A percentile compares a stretch with the other conserved stretches of the same genome.
Evolutionary conservation across 2,113 vertebrate genomes (phyloP).

Genomic region (Nyctibius bracteatus): DNA sequence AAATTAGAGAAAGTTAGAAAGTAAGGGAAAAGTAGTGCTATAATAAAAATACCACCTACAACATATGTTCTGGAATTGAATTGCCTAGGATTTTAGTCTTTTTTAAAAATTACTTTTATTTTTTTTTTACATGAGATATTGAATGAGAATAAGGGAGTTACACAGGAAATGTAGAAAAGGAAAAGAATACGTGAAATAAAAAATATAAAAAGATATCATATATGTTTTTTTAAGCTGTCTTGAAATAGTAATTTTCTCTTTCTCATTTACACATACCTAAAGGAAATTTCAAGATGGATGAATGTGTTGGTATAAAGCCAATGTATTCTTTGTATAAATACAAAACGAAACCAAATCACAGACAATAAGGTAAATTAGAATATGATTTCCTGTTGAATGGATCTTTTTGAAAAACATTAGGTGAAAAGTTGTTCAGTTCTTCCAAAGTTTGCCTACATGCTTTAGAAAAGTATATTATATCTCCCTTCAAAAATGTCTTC

Average conservation of each 20-base stretch:
- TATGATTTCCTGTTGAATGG: background rate
- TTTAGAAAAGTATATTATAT: background rate
- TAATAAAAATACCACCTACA: background rate
- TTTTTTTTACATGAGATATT: background rate
- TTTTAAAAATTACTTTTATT: background rate
- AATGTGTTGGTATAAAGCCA: background rate
- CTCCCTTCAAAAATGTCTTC: background rate
- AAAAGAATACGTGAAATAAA: background rate
- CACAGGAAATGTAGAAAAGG: background rate
- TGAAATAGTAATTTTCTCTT: background rate
- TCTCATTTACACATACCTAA: background rate
- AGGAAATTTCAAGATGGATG: background rate
- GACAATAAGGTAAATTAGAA: background rate
- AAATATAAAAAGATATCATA: background rate
- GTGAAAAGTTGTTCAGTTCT: background rate
- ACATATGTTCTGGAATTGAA: background rate
- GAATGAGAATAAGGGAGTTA: background rate
- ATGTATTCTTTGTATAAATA: background rate
- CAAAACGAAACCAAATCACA: background rate
- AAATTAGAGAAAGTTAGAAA: background rate
- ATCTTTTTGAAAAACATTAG: background rate
- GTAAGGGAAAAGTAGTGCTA: background rate
- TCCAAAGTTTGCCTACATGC: background rate
- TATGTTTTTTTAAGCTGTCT: background rate
- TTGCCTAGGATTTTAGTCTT: background rate